These are phyloP conservation scores for Beroe forskalii DNA, from an alignment of 37 sponge, comb jelly and placozoan species.

Conservation along the genomic window DNA sequence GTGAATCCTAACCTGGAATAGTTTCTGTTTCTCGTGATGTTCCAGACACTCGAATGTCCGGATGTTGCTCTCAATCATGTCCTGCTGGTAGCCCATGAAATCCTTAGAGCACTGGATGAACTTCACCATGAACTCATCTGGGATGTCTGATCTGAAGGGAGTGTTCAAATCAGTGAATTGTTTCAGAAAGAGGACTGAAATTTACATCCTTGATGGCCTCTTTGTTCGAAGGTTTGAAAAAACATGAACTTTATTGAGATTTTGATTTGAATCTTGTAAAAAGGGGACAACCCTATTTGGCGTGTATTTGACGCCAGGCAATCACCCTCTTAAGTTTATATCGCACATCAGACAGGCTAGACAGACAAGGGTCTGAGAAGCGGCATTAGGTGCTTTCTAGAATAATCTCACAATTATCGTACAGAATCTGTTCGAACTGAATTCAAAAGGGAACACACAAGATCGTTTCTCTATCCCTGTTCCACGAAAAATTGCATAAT, in stretches of 20 bases:
- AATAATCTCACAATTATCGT: too few species aligned
- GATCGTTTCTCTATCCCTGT: too few species aligned
- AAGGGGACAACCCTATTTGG: slow-evolving; percentile 35
- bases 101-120: slow-evolving; percentile 42
- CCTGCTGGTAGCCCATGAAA: slow-evolving; percentile 14
- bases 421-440: too few species aligned
- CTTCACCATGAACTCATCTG: slow-evolving; percentile 30
- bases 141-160: slow-evolving; percentile 32
- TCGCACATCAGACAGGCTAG: slow-evolving; percentile 49
- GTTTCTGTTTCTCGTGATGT: not conserved
- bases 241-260: not conserved
- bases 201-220: too few species aligned
- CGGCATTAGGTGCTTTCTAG: slow-evolving; percentile 32
- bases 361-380: not conserved
- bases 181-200: too few species aligned
- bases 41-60: not conserved
- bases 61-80: slow-evolving; percentile 56
- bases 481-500: too few species aligned
- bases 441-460: too few species aligned
- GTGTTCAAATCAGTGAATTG: too few species aligned
- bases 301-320: not conserved
- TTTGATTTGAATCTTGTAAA: slow-evolving; percentile 19
- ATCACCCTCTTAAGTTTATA: not conserved
- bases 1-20: slow-evolving; percentile 53
- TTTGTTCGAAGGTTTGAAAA: too few species aligned